A percentile compares a stretch with the other conserved stretches of the same genome.
Conservation (phyloP, 2,888 invertebrate genomes). For the Troides helena region DNA sequence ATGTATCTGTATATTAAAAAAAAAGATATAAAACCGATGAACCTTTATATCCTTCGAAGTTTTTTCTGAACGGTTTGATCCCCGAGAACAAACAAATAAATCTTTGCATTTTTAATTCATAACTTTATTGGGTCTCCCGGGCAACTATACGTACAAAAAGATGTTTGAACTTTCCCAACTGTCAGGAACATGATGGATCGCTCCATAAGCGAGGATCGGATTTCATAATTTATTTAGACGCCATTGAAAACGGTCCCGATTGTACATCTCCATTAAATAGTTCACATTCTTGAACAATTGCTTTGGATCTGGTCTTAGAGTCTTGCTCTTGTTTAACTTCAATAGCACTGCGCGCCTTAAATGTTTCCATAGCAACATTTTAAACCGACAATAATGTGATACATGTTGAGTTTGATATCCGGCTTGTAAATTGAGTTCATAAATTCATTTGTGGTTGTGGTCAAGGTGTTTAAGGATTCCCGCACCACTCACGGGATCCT, state of each 20-base stretch:
- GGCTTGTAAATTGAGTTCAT: too few species aligned
- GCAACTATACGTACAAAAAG: conserved; percentile 41
- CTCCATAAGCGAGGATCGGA: conserved; percentile 56
- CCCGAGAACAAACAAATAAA: neutral
- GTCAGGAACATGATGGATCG: conserved; percentile 74
- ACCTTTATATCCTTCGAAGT: neutral
- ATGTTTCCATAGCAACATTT: neutral
- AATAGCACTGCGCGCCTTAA: neutral
- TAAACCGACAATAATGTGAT: too few species aligned
- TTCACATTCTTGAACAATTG: conserved; percentile 43
- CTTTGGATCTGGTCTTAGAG: conserved; percentile 3
- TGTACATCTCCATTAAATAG: conserved; percentile 69
- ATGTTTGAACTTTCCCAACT: conserved; percentile 53
- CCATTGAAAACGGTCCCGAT: conserved; percentile 59
- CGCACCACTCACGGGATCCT: too few species aligned
- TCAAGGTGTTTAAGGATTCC: too few species aligned
- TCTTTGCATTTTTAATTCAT: conserved; percentile 34
- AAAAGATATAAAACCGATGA: too few species aligned
- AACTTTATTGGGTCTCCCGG: conserved; percentile 35
- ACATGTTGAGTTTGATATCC: too few species aligned
- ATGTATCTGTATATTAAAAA: too few species aligned
- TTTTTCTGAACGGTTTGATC: neutral
- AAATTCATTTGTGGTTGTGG: too few species aligned
- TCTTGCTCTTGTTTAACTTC: neutral
- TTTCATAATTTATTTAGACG: conserved; percentile 74